phyloP scores from a whole-genome alignment of 2,797 vertebrate genomes.

The Sorex maritimensis region DNA sequence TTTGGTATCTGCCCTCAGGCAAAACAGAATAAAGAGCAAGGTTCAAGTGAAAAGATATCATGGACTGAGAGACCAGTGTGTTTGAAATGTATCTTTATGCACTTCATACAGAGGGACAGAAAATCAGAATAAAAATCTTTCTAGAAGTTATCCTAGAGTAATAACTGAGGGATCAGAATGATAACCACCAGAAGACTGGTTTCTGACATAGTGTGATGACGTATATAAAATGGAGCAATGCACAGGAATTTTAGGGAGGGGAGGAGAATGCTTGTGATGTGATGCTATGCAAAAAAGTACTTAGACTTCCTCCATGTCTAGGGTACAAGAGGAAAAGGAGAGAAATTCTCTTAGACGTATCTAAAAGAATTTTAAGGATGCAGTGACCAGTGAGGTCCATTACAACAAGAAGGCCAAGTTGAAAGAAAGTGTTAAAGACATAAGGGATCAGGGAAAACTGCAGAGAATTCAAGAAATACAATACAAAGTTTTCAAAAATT shows the following conservation, averaged over 20 bases:
- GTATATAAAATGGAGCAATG: constrained; percentile 22
- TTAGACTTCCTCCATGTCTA: background rate
- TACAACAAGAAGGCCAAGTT: background rate
- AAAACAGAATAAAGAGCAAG: background rate
- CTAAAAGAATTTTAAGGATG: background rate
- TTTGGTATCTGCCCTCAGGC: background rate
- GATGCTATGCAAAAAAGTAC: background rate
- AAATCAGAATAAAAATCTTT: background rate
- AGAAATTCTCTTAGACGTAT: background rate
- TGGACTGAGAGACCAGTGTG: background rate
- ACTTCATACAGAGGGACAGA: background rate
- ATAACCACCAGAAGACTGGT: background rate
- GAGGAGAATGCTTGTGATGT: background rate
- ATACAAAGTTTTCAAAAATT: background rate
- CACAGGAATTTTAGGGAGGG: background rate
- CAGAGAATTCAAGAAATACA: background rate
- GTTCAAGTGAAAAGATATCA: background rate
- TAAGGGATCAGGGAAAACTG: background rate
- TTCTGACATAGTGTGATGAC: background rate
- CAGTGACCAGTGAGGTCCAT: background rate
- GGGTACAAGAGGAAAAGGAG: background rate
- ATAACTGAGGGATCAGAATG: background rate
- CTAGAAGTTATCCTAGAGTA: background rate
- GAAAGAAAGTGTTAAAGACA: background rate
- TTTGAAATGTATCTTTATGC: background rate